These are phyloP conservation scores for Drosophila saltans DNA, from an alignment of 1,140 invertebrate species.

Conservation along the genomic window DNA sequence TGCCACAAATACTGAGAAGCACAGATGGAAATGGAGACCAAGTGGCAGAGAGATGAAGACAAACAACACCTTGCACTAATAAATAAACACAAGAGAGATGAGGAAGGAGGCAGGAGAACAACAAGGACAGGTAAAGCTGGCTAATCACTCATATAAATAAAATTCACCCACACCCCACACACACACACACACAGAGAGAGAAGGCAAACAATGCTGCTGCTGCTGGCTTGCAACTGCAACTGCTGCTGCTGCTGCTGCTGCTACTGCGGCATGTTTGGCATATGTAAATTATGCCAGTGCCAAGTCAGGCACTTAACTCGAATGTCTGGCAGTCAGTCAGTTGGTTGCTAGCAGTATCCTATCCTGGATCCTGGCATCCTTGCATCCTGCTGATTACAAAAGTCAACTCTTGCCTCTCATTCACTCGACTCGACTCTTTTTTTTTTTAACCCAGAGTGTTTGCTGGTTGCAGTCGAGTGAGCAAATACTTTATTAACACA, in stretches of 20 bases:
- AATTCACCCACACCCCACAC: slow-evolving; percentile 25
- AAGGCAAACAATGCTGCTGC: neutral
- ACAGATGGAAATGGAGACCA: slow-evolving; percentile 32
- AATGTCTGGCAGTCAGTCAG: slow-evolving; percentile 48
- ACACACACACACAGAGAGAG: too few relatives aligned
- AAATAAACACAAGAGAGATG: slow-evolving; percentile 59
- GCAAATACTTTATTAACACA: slow-evolving; percentile 79
- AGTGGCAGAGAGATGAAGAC: slow-evolving; percentile 14
- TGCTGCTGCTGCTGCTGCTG: slow-evolving; percentile 18
- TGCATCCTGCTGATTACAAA: slow-evolving; percentile 73
- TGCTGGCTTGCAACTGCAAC: slow-evolving; percentile 28
- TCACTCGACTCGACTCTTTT: slow-evolving; percentile 10
- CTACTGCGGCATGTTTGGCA: slow-evolving; percentile 65
- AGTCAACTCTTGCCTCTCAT: slow-evolving; percentile 59
- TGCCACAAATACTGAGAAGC: slow-evolving; percentile 64
- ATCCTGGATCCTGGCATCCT: slow-evolving; percentile 56
- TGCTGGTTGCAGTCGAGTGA: slow-evolving; percentile 69
- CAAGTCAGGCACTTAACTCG: slow-evolving; percentile 74
- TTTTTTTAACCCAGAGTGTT: slow-evolving; percentile 40
- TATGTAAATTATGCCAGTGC: slow-evolving; percentile 78
- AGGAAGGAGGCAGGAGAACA: slow-evolving; percentile 1
- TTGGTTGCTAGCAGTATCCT: slow-evolving; percentile 42
- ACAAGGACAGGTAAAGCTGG: slow-evolving; percentile 36
- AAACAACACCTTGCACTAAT: slow-evolving; percentile 68
- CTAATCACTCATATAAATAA: slow-evolving; percentile 81